Conservation (phyloP, 2,888 invertebrate genomes). For the Noctua fimbriata region DNA sequence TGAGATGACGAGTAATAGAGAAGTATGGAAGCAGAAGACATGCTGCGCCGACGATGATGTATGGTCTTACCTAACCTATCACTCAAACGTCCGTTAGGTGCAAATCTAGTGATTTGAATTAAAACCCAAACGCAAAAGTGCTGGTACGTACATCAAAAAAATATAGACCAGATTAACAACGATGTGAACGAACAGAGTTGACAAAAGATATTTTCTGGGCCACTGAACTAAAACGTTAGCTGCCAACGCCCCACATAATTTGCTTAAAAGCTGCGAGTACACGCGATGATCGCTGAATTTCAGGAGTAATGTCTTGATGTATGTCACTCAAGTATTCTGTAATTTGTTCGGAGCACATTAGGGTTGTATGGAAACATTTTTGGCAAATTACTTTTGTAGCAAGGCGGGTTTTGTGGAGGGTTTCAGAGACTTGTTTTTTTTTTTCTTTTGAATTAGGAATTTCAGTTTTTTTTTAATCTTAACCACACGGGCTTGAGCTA, state of each 20-base stretch:
- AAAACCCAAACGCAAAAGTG: background rate
- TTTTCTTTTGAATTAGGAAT: background rate
- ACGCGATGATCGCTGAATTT: slow-evolving; percentile 54
- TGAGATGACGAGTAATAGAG: no score
- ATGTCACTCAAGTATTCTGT: slow-evolving; percentile 45
- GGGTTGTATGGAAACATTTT: slow-evolving; percentile 30
- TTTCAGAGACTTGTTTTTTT: background rate
- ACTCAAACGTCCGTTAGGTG: no score
- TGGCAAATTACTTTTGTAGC: slow-evolving; percentile 45
- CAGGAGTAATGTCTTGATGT: slow-evolving; percentile 58
- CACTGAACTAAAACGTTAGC: slow-evolving; percentile 62
- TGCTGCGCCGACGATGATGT: no score
- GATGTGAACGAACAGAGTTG: slow-evolving; percentile 29
- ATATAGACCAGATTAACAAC: slow-evolving; percentile 11
- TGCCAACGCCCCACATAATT: slow-evolving; percentile 54
- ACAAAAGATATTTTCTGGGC: slow-evolving; percentile 54
- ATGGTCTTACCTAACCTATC: no score
- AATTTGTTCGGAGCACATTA: slow-evolving; percentile 48
- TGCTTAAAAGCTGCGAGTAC: slow-evolving; percentile 60
- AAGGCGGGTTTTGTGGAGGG: background rate
- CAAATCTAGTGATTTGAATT: background rate
- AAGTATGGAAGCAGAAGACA: no score
- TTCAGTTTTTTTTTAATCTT: no score
- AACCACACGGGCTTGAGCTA: no score
- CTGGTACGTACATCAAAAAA: background rate